A percentile compares a stretch with the other conserved stretches of the same genome.
phyloP scores from a whole-genome alignment of 2,113 vertebrate genomes.

The Dryoscopus gambensis region DNA sequence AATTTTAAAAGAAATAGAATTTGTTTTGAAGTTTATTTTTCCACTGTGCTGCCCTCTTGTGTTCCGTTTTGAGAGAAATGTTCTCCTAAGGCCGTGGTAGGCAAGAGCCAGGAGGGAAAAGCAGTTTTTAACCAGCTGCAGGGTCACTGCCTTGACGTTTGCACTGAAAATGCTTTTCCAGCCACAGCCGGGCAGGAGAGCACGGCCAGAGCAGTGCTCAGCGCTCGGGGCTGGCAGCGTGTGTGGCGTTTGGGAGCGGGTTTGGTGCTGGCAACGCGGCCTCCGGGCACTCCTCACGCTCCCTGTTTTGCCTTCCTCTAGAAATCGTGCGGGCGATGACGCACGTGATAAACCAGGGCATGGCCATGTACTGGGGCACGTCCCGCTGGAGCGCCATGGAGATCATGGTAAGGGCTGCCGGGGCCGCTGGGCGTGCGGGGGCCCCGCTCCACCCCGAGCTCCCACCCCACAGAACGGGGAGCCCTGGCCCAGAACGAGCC shows the following conservation, averaged over 20 bases:
- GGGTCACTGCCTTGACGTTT: accelerated
- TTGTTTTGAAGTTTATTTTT: not conserved
- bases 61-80: not conserved
- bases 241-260: accelerated
- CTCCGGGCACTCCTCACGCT: accelerated
- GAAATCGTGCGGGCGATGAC: slow-evolving; percentile 98
- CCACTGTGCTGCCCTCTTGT: slow-evolving; percentile 67
- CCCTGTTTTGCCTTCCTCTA: not conserved
- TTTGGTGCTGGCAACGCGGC: not conserved
- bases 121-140: not conserved
- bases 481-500: not conserved
- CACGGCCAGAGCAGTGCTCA: accelerated
- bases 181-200: accelerated
- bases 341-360: slow-evolving; percentile 94
- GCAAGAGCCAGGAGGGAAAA: not conserved
- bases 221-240: accelerated
- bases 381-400: slow-evolving; percentile 97
- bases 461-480: accelerated
- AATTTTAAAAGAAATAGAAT: not conserved
- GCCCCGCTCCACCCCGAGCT: not conserved
- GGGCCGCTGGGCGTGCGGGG: too few relatives aligned
- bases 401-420: slow-evolving; percentile 82
- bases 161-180: not conserved
- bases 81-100: accelerated
- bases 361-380: slow-evolving; percentile 99